Evolutionary conservation across 1,140 invertebrate genomes (phyloP), one percentile per base, ranked within the genome.

Genomic region (Diachasma alloeum): DNA sequence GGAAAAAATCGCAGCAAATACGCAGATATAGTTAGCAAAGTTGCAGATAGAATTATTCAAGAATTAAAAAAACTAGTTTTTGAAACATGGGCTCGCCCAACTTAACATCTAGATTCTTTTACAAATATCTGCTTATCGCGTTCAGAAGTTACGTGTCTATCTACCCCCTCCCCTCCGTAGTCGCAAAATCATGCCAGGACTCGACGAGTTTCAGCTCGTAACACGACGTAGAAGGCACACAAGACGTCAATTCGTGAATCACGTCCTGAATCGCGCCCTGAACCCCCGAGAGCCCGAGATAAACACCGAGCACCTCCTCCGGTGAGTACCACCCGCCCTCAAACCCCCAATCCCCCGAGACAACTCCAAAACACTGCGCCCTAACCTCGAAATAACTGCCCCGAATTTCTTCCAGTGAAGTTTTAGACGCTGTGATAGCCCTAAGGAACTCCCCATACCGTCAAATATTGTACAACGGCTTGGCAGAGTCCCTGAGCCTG

Each of bases 381-480:
- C 19, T 63, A 63, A 63, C 59, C 59, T 63, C 59, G 11, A 63
- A 63, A 63, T 26, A 6, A 63, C 19, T 4, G 6, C 15, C 48
- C 11, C 59, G 4, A 63, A 63, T n/a, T 72, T 77, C 53, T 76
- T 76, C 13, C 53, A 76, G 75, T 24, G 26, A 59, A 46, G 24
- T 76, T 9, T 39, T 66, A 63, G 76, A 77, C 36, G 71, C 71
- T 8, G 75, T 72, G 15, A 56, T 69, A 73, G 11, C 59, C 39
- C 59, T 76, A 42, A 39, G 48, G 24, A 71, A 76, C 19, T 72
- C 75, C 4, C 69, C 75, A 37, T 76, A 76, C n/a, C 17, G 56
- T 17, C n/a, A 76, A 76, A 71, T 72, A 44, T 26, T 76, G 8
- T 63, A 31, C 37, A 59, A 76, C 8, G 68, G 74, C 17, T 76